Evolutionary conservation across 2,113 vertebrate genomes (phyloP), one percentile per base, ranked within the genome.

Genomic region (Gambusia affinis): DNA sequence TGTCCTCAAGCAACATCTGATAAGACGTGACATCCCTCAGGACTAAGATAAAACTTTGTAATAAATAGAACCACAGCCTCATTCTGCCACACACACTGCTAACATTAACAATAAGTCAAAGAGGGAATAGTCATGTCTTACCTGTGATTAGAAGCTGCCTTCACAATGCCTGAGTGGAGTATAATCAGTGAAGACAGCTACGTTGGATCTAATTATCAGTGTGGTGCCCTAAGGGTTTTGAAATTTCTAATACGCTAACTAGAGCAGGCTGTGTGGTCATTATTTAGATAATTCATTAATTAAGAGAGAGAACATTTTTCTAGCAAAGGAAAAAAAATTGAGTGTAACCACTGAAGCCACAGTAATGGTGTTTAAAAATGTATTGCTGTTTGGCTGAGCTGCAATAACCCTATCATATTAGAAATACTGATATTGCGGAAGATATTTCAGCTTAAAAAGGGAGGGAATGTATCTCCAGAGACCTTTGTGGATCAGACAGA

Each of bases 1-100:
- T 75, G 61, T 84, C 83, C 81, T 82, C 63, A 29, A 79, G 82
- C 72, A 68, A 81, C 64, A 12, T 44, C 57, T 75, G 73, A 73
- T 60, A 72, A 78, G 63, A 81, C 31, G 57, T 27, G 42, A 67
- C 64, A 69, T 81, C 83, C 72, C 81, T 64, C 27, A 80, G 70
- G 70, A 83, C n/a, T 7, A 30, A 62, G 42, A 72, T 4, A 66
- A 82, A 85, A 73, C 63, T 77, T 72, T 71, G 22, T 8, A 77
- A 64, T 64, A 54, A 54, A 27, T 66, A 85, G 74, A 71, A 29
- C 8, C 1, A 42, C 15, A 0, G 14, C 30, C 37, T 2, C 51
- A 74, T 60, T 63, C 8, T 4, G 29, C 15, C 35, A 62, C 3
- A 30, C 14, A 66, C 44, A 62, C 11, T 73, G 33, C 44, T 61